Percentiles rank a stretch among this genome's conserved stretches.
Conservation (phyloP, 2,888 invertebrate species). For the Polia nebulosa region DNA sequence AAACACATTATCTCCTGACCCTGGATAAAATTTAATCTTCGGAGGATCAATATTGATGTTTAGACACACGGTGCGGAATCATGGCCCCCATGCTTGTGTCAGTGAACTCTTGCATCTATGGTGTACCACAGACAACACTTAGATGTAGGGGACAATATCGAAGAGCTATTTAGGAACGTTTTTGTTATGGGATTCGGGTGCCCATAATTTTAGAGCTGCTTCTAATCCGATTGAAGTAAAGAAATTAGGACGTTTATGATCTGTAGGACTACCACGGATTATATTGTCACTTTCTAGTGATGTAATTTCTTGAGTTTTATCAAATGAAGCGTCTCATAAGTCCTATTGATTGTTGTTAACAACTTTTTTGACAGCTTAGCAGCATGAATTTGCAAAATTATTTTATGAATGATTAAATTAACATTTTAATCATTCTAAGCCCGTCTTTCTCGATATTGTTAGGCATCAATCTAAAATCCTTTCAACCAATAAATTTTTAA, state of each 20-base stretch:
- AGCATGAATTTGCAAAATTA: conserved; percentile 23
- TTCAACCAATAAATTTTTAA: conserved; percentile 23
- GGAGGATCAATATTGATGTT: conserved; percentile 72
- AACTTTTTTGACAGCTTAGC: conserved; percentile 30
- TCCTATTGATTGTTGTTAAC: conserved; percentile 8
- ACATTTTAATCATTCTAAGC: conserved; percentile 38
- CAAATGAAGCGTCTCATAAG: conserved; percentile 12
- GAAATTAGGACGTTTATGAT: conserved; percentile 10
- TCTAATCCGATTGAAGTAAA: conserved; percentile 13
- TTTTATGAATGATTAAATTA: conserved; percentile 32
- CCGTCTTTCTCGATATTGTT: background rate
- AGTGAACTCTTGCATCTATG: conserved; percentile 74
- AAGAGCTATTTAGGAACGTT: conserved; percentile 69
- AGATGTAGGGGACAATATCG: conserved; percentile 68
- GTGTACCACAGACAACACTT: conserved; percentile 65
- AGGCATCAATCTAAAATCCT: conserved; percentile 34
- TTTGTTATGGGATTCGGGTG: conserved; percentile 64
- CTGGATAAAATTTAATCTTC: conserved; percentile 49
- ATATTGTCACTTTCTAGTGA: background rate
- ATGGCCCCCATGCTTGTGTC: conserved; percentile 70
- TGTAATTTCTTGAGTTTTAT: background rate
- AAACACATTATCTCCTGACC: conserved; percentile 55
- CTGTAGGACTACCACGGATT: background rate
- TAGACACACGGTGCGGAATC: conserved; percentile 66
- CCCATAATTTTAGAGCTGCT: conserved; percentile 37